These are phyloP conservation scores for Noctilio leporinus DNA, from an alignment of 2,113 vertebrate species.

Conservation along the genomic window DNA sequence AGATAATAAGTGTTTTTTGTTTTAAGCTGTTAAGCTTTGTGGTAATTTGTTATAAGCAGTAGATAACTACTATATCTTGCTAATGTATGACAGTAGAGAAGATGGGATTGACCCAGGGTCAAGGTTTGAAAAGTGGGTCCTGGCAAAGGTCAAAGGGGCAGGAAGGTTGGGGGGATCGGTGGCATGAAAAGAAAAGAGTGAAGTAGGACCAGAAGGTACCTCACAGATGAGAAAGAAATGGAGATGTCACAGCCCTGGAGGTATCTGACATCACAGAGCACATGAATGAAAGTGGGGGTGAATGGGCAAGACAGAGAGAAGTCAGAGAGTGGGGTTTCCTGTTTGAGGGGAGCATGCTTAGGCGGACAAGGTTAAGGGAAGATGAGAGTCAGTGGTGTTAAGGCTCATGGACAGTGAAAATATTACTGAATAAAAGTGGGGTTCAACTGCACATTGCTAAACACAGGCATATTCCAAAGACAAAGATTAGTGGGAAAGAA, in stretches of 20 bases:
- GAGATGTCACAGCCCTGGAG: neutral
- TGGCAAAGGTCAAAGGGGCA: neutral
- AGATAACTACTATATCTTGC: too few species aligned
- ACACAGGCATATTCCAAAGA: too few species aligned
- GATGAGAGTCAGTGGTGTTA: fast-evolving
- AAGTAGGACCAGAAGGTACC: neutral
- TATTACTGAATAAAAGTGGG: too few species aligned
- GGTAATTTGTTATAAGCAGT: neutral
- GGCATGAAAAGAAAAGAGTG: neutral
- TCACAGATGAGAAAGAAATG: neutral
- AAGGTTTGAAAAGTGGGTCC: neutral
- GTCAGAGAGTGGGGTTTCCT: neutral
- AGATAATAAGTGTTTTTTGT: neutral
- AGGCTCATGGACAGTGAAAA: neutral
- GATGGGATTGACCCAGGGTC: too few species aligned
- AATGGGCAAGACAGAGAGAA: neutral
- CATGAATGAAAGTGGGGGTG: neutral
- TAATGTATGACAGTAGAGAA: neutral
- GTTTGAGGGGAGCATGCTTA: neutral
- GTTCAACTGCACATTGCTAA: too few species aligned
- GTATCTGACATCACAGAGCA: neutral
- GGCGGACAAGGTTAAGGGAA: neutral
- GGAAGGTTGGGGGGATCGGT: too few species aligned
- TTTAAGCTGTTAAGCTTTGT: neutral
- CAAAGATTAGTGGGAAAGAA: too few species aligned